phyloP scores from a whole-genome alignment of 2,113 vertebrate species.

The Grammomys dolichurus region DNA sequence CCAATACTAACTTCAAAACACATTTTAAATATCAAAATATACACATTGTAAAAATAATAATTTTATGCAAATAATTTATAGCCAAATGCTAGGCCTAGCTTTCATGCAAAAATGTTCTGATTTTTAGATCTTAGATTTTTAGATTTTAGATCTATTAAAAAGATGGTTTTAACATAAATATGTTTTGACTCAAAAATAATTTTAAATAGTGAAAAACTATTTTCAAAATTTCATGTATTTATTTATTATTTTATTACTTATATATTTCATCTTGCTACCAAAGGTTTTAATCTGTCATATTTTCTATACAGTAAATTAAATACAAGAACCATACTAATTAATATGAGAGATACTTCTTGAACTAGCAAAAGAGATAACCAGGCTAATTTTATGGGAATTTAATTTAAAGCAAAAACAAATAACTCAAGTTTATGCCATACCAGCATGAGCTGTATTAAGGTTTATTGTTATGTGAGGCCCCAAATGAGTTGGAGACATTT shows the following conservation, averaged over 20 bases:
- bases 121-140: no score
- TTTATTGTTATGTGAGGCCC: not conserved
- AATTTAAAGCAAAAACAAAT: not conserved
- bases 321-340: not conserved
- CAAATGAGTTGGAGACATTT: not conserved
- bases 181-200: not conserved
- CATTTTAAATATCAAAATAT: conserved; percentile 42
- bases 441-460: not conserved
- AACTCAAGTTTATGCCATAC: not conserved
- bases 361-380: not conserved
- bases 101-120: not conserved
- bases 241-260: not conserved
- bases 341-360: not conserved
- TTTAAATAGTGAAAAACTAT: conserved; percentile 29
- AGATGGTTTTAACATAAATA: conserved; percentile 3
- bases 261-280: not conserved
- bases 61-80: conserved; percentile 24
- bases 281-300: not conserved
- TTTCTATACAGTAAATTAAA: conserved; percentile 31
- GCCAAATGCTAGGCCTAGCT: not conserved
- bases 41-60: not conserved
- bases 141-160: conserved; percentile 40
- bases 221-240: not conserved
- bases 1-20: not conserved
- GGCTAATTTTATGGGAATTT: not conserved